These are phyloP conservation scores for Littorina saxatilis DNA, from an alignment of 1,140 invertebrate genomes.

Conservation along the genomic window DNA sequence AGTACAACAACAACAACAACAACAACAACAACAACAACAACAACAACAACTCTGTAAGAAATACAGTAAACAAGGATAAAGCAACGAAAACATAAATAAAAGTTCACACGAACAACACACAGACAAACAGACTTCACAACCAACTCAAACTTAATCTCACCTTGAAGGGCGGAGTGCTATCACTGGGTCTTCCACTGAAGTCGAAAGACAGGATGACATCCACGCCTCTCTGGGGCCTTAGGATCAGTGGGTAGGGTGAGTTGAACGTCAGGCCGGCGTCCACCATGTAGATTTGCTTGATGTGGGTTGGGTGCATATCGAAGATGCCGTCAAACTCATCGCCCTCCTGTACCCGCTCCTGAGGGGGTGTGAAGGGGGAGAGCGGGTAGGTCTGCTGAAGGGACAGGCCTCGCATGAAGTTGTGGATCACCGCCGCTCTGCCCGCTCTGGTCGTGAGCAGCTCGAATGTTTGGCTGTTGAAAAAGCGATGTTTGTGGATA, in stretches of 20 bases:
- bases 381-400: constrained; percentile 74
- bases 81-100: not conserved
- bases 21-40: not conserved
- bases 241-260: constrained; percentile 76
- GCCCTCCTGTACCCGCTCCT: constrained; percentile 38
- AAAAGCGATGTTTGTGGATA: no score
- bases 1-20: not conserved
- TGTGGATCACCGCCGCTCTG: constrained; percentile 77
- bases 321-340: constrained; percentile 75
- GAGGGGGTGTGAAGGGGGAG: constrained; percentile 71
- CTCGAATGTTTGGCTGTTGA: constrained; percentile 63
- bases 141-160: constrained; percentile 47
- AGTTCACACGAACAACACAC: no score
- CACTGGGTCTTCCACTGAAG: constrained; percentile 76
- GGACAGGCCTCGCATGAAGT: constrained; percentile 77
- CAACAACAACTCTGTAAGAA: not conserved
- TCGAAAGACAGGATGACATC: constrained; percentile 78
- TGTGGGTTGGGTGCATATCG: constrained; percentile 74
- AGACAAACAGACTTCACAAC: not conserved
- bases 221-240: constrained; percentile 76
- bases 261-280: constrained; percentile 78
- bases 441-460: constrained; percentile 75
- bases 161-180: constrained; percentile 76
- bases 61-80: not conserved
- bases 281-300: constrained; percentile 77